Evolutionary conservation across 2,888 invertebrate genomes (phyloP).

Genomic region (Pemphredon lugubris): DNA sequence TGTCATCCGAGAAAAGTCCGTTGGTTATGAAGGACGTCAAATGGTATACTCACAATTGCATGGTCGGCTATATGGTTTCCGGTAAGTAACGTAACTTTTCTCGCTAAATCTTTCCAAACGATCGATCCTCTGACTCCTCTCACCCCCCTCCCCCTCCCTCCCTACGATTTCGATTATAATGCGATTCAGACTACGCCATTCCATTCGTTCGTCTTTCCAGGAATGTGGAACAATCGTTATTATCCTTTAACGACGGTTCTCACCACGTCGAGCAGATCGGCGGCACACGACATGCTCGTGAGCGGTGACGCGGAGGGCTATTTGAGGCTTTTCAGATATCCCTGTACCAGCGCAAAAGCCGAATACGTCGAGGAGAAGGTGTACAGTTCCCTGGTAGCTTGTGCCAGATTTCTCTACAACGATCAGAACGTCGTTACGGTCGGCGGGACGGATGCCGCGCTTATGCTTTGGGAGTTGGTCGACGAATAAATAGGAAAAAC

Average conservation of each 20-base stretch:
- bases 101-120: not conserved
- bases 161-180: no score
- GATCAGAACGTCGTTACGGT: slow-evolving; percentile 92
- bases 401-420: slow-evolving; percentile 91
- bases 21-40: slow-evolving; percentile 95
- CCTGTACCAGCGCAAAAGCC: slow-evolving; percentile 91
- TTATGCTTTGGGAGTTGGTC: slow-evolving; percentile 95
- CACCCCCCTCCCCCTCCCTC: no score
- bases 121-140: not conserved
- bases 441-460: slow-evolving; percentile 93
- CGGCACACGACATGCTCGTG: slow-evolving; percentile 91
- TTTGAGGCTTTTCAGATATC: slow-evolving; percentile 92
- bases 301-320: slow-evolving; percentile 96
- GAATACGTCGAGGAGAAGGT: slow-evolving; percentile 94
- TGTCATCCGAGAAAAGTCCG: slow-evolving; percentile 93
- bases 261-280: slow-evolving; percentile 90
- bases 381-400: slow-evolving; percentile 91
- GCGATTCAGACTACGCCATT: no score
- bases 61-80: slow-evolving; percentile 92
- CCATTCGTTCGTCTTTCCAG: slow-evolving; percentile 82
- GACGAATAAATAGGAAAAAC: slow-evolving; percentile 86
- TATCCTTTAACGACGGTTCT: slow-evolving; percentile 92
- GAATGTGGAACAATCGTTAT: slow-evolving; percentile 95
- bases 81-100: slow-evolving; percentile 83
- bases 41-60: slow-evolving; percentile 94